Base-by-base conservation (phyloP, 2,888 invertebrate genomes). In the Apomyelois bistriatella region DNA sequence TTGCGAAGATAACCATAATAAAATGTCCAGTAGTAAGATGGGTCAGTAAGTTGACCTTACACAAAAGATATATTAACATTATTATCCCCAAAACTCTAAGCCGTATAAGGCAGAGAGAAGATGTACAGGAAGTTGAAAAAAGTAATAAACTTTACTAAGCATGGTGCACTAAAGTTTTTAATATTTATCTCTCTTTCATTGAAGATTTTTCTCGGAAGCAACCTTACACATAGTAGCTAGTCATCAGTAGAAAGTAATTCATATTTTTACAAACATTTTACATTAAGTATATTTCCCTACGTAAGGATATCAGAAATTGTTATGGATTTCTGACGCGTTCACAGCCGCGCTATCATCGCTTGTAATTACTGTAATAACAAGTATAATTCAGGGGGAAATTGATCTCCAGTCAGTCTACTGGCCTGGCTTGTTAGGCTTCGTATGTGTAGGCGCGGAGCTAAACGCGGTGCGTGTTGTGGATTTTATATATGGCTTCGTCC, bases 371-470 rank as follows among this genome's bases (percentile, higher is more conserved):
- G 47, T 60, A 61, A 61, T 68, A 65, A 62, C 59, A 58, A 57
- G 60, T 65, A 65, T 65, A 59, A 64, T 69, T 66, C 62, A 64
- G 57, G 54, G 61, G 65, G 58, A 65, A 71, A 68, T 65, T 65
- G 62, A 60, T 65, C 60, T 60, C 64, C 48, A 52, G 53, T 60
- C 43, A 55, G 36, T 40, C 40, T 53, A 62, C 67, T 58, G 60
- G 64, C 66, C 58, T 46, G 46, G 32, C 46, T 46, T 13, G 46
- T 46, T 46, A 16, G 16, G 32, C 15, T 28, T 16, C 16, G 15
- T 10, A 12, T 15, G 12, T 10, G 5, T 1, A 10, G 41, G 17
- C 8, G 15, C 38, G 3, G 22, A 22, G 22, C 22, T 22, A 3
- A 22, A 4, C 0, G 46, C 15, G 30, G 15, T 2, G 15, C 32